Conservation (phyloP, 2,888 invertebrate genomes). For the Lacanobia wlatinum region DNA sequence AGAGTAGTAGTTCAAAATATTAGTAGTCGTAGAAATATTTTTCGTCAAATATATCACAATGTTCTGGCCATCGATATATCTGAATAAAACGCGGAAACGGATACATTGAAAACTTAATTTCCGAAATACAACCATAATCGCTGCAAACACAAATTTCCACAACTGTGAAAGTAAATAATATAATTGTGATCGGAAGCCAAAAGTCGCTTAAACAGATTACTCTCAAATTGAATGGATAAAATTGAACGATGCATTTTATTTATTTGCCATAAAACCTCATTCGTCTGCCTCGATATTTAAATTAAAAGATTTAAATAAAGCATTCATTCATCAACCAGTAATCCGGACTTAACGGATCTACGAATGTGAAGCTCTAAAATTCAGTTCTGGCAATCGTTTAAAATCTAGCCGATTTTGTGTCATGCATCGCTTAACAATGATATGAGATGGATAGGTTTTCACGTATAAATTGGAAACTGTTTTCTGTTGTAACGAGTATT, state of each 20-base stretch:
- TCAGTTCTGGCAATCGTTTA: conserved; percentile 21
- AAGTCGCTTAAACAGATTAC: neutral
- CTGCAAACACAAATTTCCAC: neutral
- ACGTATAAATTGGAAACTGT: neutral
- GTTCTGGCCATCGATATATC: neutral
- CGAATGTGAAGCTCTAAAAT: conserved; percentile 20
- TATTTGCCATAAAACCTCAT: conserved; percentile 13
- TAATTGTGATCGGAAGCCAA: conserved; percentile 1
- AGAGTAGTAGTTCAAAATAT: too few species aligned
- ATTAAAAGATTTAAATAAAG: conserved; percentile 33
- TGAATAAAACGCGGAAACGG: neutral
- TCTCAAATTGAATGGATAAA: conserved; percentile 10
- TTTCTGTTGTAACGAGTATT: neutral
- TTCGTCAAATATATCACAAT: too few species aligned
- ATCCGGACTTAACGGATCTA: neutral
- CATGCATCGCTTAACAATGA: conserved; percentile 20
- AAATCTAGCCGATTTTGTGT: conserved; percentile 36
- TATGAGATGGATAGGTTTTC: conserved; percentile 1
- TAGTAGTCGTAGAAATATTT: too few species aligned
- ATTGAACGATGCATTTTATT: conserved; percentile 17
- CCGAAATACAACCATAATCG: neutral
- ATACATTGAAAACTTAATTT: neutral
- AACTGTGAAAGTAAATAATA: conserved; percentile 1
- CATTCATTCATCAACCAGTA: conserved; percentile 4
- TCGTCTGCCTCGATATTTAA: conserved; percentile 17